These are phyloP conservation scores for Habropoda laboriosa DNA, from an alignment of 1,140 invertebrate genomes.

Conservation along the genomic window DNA sequence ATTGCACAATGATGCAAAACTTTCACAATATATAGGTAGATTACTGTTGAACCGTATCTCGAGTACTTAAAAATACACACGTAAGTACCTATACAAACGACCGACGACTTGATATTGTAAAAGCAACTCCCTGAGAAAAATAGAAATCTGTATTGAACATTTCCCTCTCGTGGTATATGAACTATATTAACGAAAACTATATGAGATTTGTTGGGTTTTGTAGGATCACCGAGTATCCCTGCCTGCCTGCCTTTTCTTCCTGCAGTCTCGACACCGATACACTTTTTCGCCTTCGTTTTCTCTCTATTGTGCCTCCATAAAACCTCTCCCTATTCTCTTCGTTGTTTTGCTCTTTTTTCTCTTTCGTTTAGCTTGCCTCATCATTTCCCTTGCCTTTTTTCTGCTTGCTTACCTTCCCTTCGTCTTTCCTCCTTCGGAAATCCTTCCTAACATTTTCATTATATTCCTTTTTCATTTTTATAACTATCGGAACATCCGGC, in stretches of 20 bases:
- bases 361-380: constrained; percentile 14
- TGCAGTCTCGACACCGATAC: constrained; percentile 26
- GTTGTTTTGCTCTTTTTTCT: constrained; percentile 21
- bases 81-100: no score
- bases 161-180: constrained; percentile 20
- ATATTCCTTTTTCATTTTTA: no score
- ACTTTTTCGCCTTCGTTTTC: constrained; percentile 51
- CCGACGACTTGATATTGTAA: no score
- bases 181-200: constrained; percentile 18
- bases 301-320: constrained; percentile 54
- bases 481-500: no score
- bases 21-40: neutral
- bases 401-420: neutral
- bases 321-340: constrained; percentile 17
- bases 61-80: no score
- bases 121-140: no score
- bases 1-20: no score
- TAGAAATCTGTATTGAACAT: constrained; percentile 23
- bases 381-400: constrained; percentile 2
- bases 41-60: neutral
- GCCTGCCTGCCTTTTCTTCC: constrained; percentile 47
- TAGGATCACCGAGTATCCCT: constrained; percentile 19
- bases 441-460: no score
- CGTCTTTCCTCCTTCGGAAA: constrained; percentile 2
- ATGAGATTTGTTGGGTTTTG: constrained; percentile 38